Percentiles rank a stretch among this genome's conserved stretches.
phyloP scores from a whole-genome alignment of 2,797 vertebrate species.

The Acipenser oxyrinchus region DNA sequence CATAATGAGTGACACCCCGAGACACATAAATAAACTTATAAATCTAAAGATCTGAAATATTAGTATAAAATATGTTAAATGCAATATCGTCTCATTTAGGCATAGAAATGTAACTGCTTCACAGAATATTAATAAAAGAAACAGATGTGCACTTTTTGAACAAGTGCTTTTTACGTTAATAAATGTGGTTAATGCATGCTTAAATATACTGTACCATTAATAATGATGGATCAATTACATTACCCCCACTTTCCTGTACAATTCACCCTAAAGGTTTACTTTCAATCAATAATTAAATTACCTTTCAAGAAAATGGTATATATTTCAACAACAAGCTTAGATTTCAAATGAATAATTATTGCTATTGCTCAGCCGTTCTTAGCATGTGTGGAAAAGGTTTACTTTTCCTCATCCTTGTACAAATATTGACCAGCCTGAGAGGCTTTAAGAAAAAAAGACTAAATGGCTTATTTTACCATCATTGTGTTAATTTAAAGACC shows the following conservation, averaged over 20 bases:
- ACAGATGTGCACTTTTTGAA: no score
- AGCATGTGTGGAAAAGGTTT: constrained; percentile 1
- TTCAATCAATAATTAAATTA: not conserved
- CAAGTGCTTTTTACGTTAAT: no score
- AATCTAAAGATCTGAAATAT: no score
- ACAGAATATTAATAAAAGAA: no score
- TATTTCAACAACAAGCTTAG: not conserved
- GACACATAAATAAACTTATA: no score
- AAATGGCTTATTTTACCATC: constrained; percentile 1
- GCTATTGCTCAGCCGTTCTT: not conserved
- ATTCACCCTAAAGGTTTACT: not conserved
- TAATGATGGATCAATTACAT: not conserved
- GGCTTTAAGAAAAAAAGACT: not conserved
- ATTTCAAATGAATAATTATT: constrained; percentile 1
- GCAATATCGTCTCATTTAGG: no score
- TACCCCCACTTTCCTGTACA: not conserved
- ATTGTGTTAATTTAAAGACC: constrained; percentile 7
- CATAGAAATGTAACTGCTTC: no score
- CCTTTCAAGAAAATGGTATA: not conserved
- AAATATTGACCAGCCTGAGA: constrained; percentile 8
- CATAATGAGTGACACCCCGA: no score
- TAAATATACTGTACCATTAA: no score
- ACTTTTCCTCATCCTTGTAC: constrained; percentile 2
- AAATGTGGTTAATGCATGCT: no score
- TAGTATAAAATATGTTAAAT: no score